Evolutionary conservation across 2,888 invertebrate genomes (phyloP), one percentile per base, ranked within the genome.

Genomic region (Rhorus exstirpatorius): DNA sequence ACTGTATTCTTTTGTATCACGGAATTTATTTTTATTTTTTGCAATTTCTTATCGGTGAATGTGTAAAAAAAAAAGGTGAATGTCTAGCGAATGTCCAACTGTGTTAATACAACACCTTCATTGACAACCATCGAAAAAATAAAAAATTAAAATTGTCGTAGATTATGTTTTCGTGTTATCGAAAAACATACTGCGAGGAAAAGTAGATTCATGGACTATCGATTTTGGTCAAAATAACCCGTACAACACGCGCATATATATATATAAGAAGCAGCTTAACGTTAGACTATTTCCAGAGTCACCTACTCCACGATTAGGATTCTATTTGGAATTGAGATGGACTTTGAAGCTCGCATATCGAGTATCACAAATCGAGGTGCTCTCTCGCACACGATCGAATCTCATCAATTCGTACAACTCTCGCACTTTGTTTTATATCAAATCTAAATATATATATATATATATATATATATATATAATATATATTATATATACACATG

Each of bases 291-390:
- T 75, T 68, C 55, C 82, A 75, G 49, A 75, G 44, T 63, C 67
- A 19, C 35, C 38, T 68, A 55, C 68, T 68, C 71, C 49, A 35
- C 68, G 55, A 74, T 63, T 70, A 63, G 55, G 41, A 24, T 46
- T 76, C 51, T 51, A 63, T 82, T 82, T 60, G 82, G 19, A 79
- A 75, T 60, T 49, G 24, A 68, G 70, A 14, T 61, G 67, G 51
- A 80, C 63, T 80, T 55, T 63, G 70, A 63, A n/a, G 24, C 75
- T 14, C 26, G n/a, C 67, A 17, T 81, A 76, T 76, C 65, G 58
- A 76, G 38, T 77, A 31, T 72, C n/a, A n/a, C 81, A 44, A 70
- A 76, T 35, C 87, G 82, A 86, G 74, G 85, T 84, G 83, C 79
- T 84, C 76, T 68, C 70, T 26, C 21, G 21, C 72, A 58, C 53